Evolutionary conservation across 1,140 invertebrate species (phyloP).

Genomic region (Temnothorax curvispinosus): DNA sequence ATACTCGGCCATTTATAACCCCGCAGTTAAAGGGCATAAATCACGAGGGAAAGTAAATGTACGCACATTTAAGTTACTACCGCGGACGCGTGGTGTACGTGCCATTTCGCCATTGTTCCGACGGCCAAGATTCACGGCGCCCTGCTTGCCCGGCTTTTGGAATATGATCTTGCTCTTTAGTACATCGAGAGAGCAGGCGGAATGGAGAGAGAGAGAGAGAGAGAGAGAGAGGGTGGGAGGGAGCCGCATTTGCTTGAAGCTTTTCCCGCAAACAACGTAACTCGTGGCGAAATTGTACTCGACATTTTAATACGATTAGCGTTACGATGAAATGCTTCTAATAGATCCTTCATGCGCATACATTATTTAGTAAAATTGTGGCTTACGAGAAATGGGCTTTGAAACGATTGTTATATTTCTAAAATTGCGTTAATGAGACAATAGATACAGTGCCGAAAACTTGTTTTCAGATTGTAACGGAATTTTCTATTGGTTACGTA

Average conservation of each 20-base stretch:
- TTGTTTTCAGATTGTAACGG: background rate
- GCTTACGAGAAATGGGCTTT: constrained; percentile 1
- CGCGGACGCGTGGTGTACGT: constrained; percentile 54
- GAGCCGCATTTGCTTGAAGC: constrained; percentile 26
- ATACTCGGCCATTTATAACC: constrained; percentile 65
- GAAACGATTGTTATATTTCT: background rate
- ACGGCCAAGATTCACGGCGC: constrained; percentile 52
- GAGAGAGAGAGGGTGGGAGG: background rate
- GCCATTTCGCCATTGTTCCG: constrained; percentile 61
- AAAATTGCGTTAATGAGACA: constrained; percentile 15
- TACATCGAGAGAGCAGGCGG: background rate
- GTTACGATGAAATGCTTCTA: constrained; percentile 46
- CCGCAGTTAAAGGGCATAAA: constrained; percentile 65
- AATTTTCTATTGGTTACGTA: background rate
- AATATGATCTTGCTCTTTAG: constrained; percentile 60
- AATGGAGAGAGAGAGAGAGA: background rate
- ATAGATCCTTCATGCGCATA: constrained; percentile 47
- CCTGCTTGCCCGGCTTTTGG: constrained; percentile 45
- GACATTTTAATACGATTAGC: constrained; percentile 45
- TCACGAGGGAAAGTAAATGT: constrained; percentile 61
- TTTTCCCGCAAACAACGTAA: constrained; percentile 49
- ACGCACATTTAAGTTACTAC: constrained; percentile 61
- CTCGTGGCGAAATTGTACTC: constrained; percentile 44
- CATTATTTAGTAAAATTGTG: constrained; percentile 34
- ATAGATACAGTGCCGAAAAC: background rate